Base-by-base conservation (phyloP, 2,113 vertebrate species). In the Miniopterus natalensis region DNA sequence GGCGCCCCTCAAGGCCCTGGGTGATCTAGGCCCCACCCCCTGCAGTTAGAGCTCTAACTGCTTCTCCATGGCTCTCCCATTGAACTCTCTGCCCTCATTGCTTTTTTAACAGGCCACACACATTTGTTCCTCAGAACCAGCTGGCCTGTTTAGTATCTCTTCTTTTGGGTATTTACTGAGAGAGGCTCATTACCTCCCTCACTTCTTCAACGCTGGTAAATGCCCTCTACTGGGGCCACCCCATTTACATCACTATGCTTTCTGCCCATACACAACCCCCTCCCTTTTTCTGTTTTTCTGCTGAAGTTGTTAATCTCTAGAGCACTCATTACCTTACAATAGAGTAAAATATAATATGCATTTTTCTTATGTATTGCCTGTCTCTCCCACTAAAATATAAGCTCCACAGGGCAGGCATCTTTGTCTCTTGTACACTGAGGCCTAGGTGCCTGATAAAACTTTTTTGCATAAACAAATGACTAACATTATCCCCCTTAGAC, bases 1-100 rank as follows among this genome's bases (percentile, higher is more conserved):
- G 53, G 18, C 29, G 10, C n/a, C 55, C 13, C 13, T 15, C 9
- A 17, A 49, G 55, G 13, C 47, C 80, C 65, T 45, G 1, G 1
- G 15, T 10, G 15, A 55, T 29, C 27, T 1, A 40, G 13, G 6
- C 12, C n/a, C 47, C 15, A 4, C 0, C 12, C 4, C 13, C 51
- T 31, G 15, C 29, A 36, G 5, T 36, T 31, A 29, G 40, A 51
- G 29, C 25, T 73, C 49, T 51, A 42, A 25, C 8, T 21, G 36
- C 12, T 5, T 45, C 42, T 68, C 12, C 71, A 0, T 55, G 55
- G 14, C 85, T 70, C 5, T 31, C 2, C 9, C 15, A 18, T 63
- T 29, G 21, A 3, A 47, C 3, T 4, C 27, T 6, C n/a, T 8
- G 2, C 17, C 27, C 45, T 49, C 66, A 17, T 2, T n/a, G 27